Base-by-base conservation (phyloP, 2,888 invertebrate species). In the Halictus ligatus region DNA sequence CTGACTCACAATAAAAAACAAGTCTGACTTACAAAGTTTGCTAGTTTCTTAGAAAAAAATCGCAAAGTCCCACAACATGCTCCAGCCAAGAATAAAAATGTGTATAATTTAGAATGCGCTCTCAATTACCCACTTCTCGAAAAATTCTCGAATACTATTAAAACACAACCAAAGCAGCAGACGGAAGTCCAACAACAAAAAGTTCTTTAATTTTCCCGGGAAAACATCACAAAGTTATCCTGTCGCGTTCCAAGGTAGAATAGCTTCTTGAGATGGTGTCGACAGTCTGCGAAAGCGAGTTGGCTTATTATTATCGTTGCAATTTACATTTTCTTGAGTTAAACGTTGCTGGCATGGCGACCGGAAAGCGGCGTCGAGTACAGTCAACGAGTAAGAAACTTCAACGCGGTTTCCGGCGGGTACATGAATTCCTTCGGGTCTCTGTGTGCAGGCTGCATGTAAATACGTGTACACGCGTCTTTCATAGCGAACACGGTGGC, bases 371-470 rank as follows among this genome's bases (percentile, higher is more conserved):
- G 64, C 25, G 25, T 64, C 15, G 29, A 64, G 15, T 29, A 15
- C 15, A 29, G 64, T 29, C 15, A 29, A 25, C 64, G 64, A 64
- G 29, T 64, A 25, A 64, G 64, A 29, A 64, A 64, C 29, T 64
- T 64, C 64, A 64, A 64, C 64, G 64, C 64, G 6, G 29, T 64
- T 29, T 64, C 64, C 64, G 64, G 64, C 64, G 64, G 64, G 29
- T 7, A 64, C 64, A 15, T 2, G 13, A 64, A 64, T 29, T 64
- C 29, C 15, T 29, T n/a, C 15, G 29, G 60, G 25, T 60, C 60
- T 6, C 25, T 25, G 6, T 29, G 7, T 15, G 1, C n/a, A 58
- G 58, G 0, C 3, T 15, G 15, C 64, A 13, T 15, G 6, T 64
- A 64, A 64, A 64, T 29, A 15, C 21, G 43, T 40, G 43, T 21